phyloP scores from a whole-genome alignment of 23 tunicate species.

The Trididemnum miniatum region DNA sequence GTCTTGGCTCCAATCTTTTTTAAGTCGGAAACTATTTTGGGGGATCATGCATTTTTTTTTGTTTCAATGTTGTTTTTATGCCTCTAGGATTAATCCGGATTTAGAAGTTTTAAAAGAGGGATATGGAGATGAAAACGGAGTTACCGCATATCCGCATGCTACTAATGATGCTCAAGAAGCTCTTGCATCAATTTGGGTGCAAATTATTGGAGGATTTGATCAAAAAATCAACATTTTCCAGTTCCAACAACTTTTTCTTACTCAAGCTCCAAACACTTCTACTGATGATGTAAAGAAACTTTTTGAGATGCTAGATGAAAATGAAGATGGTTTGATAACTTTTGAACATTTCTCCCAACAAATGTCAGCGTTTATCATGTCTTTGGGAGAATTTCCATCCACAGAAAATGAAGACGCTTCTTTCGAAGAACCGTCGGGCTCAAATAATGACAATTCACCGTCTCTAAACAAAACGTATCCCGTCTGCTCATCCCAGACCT shows the following conservation, averaged over 20 bases:
- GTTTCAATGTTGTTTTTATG: too few relatives aligned
- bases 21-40: too few relatives aligned
- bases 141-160: too few relatives aligned
- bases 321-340: constrained; percentile 47
- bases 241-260: constrained; percentile 43
- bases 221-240: constrained; percentile 39
- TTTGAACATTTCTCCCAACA: constrained; percentile 51
- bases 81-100: too few relatives aligned
- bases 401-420: background rate
- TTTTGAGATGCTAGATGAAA: constrained; percentile 52
- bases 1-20: too few relatives aligned
- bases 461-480: background rate
- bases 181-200: constrained; percentile 42
- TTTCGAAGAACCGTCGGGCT: background rate
- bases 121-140: too few relatives aligned
- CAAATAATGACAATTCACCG: background rate
- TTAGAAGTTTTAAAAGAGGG: too few relatives aligned
- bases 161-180: constrained; percentile 44
- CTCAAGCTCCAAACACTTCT: constrained; percentile 38
- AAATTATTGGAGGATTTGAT: constrained; percentile 38
- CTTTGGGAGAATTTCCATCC: background rate
- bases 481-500: background rate
- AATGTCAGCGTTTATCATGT: constrained; percentile 33
- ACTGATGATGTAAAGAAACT: constrained; percentile 40
- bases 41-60: too few relatives aligned